Base-by-base conservation (phyloP, 2,797 vertebrate species). In the Onychomys leucogaster region DNA sequence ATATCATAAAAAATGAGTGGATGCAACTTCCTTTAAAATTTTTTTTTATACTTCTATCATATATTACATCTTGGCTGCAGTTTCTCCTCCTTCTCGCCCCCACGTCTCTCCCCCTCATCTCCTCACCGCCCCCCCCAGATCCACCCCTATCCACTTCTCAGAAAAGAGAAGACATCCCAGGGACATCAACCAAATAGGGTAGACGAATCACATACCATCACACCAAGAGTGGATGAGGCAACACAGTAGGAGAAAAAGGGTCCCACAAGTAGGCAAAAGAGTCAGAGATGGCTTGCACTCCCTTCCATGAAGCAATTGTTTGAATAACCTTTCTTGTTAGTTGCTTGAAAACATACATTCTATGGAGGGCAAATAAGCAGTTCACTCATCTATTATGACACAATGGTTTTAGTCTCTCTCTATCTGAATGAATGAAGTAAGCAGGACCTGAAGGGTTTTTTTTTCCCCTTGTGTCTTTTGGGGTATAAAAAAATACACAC, bases 381-480 rank as follows among this genome's bases (percentile, higher is more conserved):
- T 52, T 63, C 41, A 69, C 57, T 92, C 90, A 61, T 2, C 73
- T 65, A 83, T 77, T 65, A 92, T 83, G 25, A 92, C 17, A 91
- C 93, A 87, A 69, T 86, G 9, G 34, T 95, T 81, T 89, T 80
- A 84, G 49, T 83, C 37, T 90, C 11, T 83, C 37, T 90, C 11
- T 41, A 89, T 73, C 5, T 95, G 65, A 77, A 91, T 86, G 91
- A 90, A 89, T 25, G 43, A 94, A 94, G 76, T 81, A 46, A 89
- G 81, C 85, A 87, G 93, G 59, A 91, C 43, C 6, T 83, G 75
- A 89, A 75, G 8, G 11, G 25, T 41, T 34, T 19, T 10, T 63
- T 16, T 16, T 76, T 46, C 17, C 23, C 6, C 9, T 85, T 95
- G 49, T 8, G 78, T 81, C 32, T 91, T 55, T 90, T 80, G 78